Conservation (phyloP, 1,140 invertebrate genomes). For the Drosophila insularis region DNA sequence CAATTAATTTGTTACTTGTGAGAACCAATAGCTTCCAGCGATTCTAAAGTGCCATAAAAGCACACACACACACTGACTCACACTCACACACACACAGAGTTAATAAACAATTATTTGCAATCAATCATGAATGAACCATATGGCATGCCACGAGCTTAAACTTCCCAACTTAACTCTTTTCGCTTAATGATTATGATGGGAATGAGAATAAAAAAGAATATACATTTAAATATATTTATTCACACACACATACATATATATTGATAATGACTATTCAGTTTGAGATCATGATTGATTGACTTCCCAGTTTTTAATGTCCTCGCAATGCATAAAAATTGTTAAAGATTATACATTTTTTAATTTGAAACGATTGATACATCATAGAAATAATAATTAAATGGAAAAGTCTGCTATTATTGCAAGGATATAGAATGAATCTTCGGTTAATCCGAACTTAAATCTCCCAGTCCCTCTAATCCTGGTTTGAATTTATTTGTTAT, state of each 20-base stretch:
- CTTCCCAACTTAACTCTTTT: conserved; percentile 6
- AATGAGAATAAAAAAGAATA: conserved; percentile 2
- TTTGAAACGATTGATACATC: too few species aligned
- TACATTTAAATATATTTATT: conserved; percentile 5
- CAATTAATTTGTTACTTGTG: background rate
- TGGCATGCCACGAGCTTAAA: conserved; percentile 17
- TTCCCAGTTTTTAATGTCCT: conserved; percentile 9
- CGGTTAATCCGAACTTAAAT: background rate
- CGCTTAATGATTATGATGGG: conserved; percentile 5
- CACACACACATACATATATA: background rate
- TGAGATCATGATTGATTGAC: conserved; percentile 24
- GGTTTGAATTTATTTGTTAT: conserved; percentile 46
- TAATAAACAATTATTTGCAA: background rate
- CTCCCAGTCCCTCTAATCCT: conserved; percentile 10
- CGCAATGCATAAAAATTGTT: background rate
- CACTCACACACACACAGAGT: conserved; percentile 11
- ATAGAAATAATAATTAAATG: background rate
- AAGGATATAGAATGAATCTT: background rate
- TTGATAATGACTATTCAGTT: conserved; percentile 21
- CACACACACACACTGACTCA: background rate
- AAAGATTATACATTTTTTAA: too few species aligned
- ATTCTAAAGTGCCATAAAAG: conserved; percentile 13
- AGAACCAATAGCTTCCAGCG: background rate
- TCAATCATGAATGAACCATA: conserved; percentile 16
- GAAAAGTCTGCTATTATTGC: background rate